These are phyloP conservation scores for Oreortyx pictus DNA, from an alignment of 2,797 vertebrate genomes.

Conservation along the genomic window DNA sequence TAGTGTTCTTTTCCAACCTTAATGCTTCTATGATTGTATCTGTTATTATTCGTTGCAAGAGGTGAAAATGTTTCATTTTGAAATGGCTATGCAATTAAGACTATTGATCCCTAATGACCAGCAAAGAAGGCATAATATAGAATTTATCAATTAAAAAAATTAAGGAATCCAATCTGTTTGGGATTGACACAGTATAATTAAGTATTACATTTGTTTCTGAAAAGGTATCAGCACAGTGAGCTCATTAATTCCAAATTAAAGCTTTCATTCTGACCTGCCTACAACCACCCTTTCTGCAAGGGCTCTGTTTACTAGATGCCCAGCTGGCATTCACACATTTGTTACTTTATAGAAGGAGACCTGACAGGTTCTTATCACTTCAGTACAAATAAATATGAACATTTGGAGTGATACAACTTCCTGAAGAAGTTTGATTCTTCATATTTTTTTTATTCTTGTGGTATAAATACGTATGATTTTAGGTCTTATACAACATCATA, in stretches of 20 bases:
- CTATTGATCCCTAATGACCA: neutral
- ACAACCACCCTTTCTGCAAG: neutral
- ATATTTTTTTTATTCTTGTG: neutral
- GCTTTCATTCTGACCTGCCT: slow-evolving; percentile 15
- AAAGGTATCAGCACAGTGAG: neutral
- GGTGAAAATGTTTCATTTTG: neutral
- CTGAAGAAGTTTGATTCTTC: neutral
- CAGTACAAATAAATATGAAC: slow-evolving; percentile 12
- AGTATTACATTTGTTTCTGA: slow-evolving; percentile 8
- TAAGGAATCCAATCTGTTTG: slow-evolving; percentile 5
- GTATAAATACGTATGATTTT: neutral
- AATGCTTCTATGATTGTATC: neutral
- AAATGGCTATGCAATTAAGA: neutral
- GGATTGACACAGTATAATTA: neutral
- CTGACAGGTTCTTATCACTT: slow-evolving; percentile 36
- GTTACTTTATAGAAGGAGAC: neutral
- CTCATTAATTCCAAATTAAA: slow-evolving; percentile 40
- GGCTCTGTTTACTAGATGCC: neutral
- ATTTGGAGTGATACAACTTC: neutral
- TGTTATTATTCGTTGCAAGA: neutral
- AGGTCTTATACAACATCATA: neutral
- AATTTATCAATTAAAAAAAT: neutral
- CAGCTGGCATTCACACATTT: neutral
- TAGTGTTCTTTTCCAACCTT: too few species aligned
- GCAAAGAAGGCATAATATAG: neutral